Percentiles rank a stretch among this genome's conserved stretches.
Evolutionary conservation across 2,797 vertebrate genomes (phyloP).

Genomic region (Cyclura pinguis): DNA sequence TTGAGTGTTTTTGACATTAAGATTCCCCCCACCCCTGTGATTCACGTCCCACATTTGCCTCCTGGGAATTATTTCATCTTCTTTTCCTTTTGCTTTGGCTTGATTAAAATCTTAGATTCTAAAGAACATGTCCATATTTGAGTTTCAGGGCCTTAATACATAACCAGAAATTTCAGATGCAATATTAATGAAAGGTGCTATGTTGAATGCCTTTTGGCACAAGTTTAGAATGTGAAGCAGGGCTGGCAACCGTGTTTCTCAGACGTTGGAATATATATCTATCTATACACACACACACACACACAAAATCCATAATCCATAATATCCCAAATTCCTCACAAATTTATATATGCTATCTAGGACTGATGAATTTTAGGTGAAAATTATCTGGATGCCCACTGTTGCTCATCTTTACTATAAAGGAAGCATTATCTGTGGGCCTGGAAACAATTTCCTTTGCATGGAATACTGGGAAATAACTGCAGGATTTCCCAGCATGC

Average conservation of each 20-base stretch:
- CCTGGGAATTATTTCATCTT: slow-evolving; percentile 21
- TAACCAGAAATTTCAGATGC: background rate
- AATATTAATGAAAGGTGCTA: background rate
- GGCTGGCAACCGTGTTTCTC: too few relatives aligned
- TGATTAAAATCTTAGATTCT: slow-evolving; percentile 6
- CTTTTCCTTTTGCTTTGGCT: background rate
- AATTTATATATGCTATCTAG: too few relatives aligned
- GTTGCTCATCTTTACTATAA: background rate
- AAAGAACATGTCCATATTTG: background rate
- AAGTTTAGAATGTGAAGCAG: too few relatives aligned
- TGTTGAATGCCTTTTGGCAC: background rate
- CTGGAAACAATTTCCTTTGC: background rate
- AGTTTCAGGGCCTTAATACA: background rate
- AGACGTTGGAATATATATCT: too few relatives aligned
- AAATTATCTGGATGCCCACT: too few relatives aligned
- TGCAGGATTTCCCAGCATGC: background rate
- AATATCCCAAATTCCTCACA: too few relatives aligned
- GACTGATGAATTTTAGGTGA: too few relatives aligned
- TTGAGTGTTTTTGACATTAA: background rate
- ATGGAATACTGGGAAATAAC: background rate
- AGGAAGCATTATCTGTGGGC: background rate
- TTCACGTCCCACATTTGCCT: background rate
- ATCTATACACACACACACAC: too few relatives aligned
- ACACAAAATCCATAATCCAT: too few relatives aligned
- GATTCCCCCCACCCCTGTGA: background rate